Evolutionary conservation across 2,888 invertebrate genomes (phyloP), one percentile per base, ranked within the genome.

Genomic region (Nesidiocoris tenuis): DNA sequence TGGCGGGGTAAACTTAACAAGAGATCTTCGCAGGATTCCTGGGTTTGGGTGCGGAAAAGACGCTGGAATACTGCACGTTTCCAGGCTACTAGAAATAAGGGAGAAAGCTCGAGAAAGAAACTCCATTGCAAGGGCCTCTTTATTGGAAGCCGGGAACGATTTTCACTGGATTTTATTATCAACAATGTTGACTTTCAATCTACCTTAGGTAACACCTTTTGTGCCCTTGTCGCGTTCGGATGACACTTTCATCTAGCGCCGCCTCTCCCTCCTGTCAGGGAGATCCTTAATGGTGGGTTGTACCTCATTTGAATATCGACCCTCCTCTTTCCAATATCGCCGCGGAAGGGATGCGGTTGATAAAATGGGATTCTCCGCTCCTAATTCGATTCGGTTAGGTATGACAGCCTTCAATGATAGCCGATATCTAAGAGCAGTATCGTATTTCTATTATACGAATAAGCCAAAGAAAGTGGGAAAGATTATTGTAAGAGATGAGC

Each of bases 111-210:
- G 39, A 39, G 39, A 39, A 39, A 39, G 12, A n/a, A n/a, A n/a
- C n/a, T n/a, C n/a, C 39, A 39, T 39, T 12, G 5, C 39, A 7
- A 12, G 12, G 12, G 39, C 39, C 39, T 12, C 5, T 39, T 39
- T 39, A 39, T 39, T 39, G 39, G 12, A 39, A 7, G 39, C 39
- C 3, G 39, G 39, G 39, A 39, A 39, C 39, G 5, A 12, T 39
- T 39, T 39, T 39, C 12, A 12, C 39, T 39, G 3, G 12, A 39
- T 19, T 19, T 67, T 67, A 55, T 67, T 70, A 70, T 59, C 57
- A n/a, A n/a, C n/a, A 17, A 24, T 70, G 70, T 70, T 70, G 70
- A 70, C 70, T 70, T 70, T 70, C 70, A 57, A 70, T 70, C 70
- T 56, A 67, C 67, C 56, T 67, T 24, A 56, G 59, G 17, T n/a